These are phyloP conservation scores for Drosophila flavopinicola DNA, from an alignment of 2,888 invertebrate species.

Conservation along the genomic window DNA sequence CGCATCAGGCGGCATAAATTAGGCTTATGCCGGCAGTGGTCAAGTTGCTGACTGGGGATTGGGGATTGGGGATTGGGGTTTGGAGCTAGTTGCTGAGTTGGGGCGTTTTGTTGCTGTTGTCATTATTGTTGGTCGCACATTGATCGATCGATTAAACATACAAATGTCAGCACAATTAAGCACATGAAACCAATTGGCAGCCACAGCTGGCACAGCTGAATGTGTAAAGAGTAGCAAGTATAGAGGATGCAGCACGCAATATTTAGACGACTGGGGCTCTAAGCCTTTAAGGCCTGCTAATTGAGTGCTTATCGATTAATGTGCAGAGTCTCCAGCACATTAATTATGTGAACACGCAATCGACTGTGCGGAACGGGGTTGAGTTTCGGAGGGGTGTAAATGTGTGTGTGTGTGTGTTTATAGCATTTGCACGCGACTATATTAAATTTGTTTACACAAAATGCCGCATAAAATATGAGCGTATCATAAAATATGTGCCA, in stretches of 20 bases:
- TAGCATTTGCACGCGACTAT: conserved; percentile 26
- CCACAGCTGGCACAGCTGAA: conserved; percentile 9
- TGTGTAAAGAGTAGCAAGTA: conserved; percentile 1
- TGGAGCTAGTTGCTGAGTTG: neutral
- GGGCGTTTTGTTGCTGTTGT: conserved; percentile 1
- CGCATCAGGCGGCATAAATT: conserved; percentile 72
- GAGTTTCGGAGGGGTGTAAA: neutral
- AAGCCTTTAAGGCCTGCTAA: conserved; percentile 79
- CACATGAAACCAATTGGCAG: conserved; percentile 67
- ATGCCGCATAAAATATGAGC: conserved; percentile 61
- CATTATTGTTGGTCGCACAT: conserved; percentile 16
- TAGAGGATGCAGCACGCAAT: conserved; percentile 55
- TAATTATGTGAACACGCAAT: conserved; percentile 60
- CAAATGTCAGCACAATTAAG: conserved; percentile 78
- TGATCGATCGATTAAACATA: conserved; percentile 63
- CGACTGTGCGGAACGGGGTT: neutral
- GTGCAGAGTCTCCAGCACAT: conserved; percentile 43
- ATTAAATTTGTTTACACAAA: conserved; percentile 52
- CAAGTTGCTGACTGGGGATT: neutral
- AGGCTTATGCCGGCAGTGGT: conserved; percentile 47
- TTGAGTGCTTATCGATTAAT: conserved; percentile 75
- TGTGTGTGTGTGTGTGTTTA: neutral
- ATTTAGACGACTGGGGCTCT: conserved; percentile 32
- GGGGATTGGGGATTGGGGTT: neutral
- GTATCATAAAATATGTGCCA: conserved; percentile 18